A percentile compares a stretch with the other conserved stretches of the same genome.
phyloP scores from a whole-genome alignment of 2,797 vertebrate species.

The Pelodytes ibericus region DNA sequence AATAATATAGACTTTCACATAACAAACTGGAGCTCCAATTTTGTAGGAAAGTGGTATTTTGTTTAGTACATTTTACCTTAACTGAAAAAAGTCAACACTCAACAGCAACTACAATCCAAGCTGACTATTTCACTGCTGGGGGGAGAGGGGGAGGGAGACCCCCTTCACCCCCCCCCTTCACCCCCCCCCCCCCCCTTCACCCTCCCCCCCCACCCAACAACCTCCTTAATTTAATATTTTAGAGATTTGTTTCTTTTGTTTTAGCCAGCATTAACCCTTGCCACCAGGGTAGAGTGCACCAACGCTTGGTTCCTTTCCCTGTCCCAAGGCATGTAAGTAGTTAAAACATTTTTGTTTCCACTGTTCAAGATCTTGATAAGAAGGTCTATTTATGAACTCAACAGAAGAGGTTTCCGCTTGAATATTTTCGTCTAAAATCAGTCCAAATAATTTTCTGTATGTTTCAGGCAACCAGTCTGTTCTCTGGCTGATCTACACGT shows the following conservation, averaged over 20 bases:
- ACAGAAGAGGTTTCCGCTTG: background rate
- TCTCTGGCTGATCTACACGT: background rate
- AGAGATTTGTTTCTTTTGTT: background rate
- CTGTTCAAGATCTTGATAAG: background rate
- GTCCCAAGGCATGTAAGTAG: background rate
- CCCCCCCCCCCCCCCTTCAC: too few species aligned
- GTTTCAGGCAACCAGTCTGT: slow-evolving; percentile 14
- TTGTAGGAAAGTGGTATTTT: background rate
- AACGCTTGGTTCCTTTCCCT: background rate
- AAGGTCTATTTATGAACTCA: slow-evolving; percentile 13
- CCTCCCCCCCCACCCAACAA: too few species aligned
- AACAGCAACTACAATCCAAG: too few species aligned
- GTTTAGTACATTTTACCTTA: background rate
- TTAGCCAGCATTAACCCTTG: background rate
- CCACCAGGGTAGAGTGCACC: background rate
- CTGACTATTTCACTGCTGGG: background rate
- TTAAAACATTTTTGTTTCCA: background rate
- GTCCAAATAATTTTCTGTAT: slow-evolving; percentile 1
- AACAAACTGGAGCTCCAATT: slow-evolving; percentile 4
- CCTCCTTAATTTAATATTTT: background rate
- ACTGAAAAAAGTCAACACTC: background rate
- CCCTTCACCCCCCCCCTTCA: too few species aligned
- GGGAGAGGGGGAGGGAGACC: too few species aligned
- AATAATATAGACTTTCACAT: slow-evolving; percentile 14
- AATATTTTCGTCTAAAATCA: slow-evolving; percentile 28